Evolutionary conservation across 2,888 invertebrate species (phyloP).

Genomic region (Blomia tropicalis): DNA sequence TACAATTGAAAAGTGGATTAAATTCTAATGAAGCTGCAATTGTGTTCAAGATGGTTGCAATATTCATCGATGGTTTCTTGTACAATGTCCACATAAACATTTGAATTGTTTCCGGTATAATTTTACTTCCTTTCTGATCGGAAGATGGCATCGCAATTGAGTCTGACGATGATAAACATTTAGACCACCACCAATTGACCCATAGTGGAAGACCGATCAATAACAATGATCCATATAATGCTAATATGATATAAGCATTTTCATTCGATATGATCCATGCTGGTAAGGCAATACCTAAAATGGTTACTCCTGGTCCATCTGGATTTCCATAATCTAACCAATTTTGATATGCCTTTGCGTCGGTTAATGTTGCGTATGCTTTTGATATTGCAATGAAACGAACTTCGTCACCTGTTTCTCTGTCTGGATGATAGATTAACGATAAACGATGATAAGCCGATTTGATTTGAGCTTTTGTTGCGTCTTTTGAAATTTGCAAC

Average conservation of each 20-base stretch:
- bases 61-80: conserved; percentile 43
- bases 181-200: conserved; percentile 94
- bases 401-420: conserved; percentile 88
- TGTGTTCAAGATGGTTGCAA: neutral
- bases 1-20: neutral
- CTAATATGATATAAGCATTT: conserved; percentile 79
- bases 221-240: conserved; percentile 83
- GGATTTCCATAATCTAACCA: conserved; percentile 99
- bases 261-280: conserved; percentile 99
- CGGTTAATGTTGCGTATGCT: conserved; percentile 62
- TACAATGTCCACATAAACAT: conserved; percentile 90
- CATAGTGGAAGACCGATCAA: conserved; percentile 76
- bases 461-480: conserved; percentile 74
- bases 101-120: conserved; percentile 85
- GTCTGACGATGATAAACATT: too few relatives aligned
- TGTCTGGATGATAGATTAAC: conserved; percentile 87
- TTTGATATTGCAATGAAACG: conserved; percentile 95
- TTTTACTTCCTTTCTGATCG: conserved; percentile 77
- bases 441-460: conserved; percentile 87
- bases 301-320: conserved; percentile 97
- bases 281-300: conserved; percentile 95
- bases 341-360: conserved; percentile 88
- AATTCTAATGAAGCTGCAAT: neutral
- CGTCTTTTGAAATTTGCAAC: conserved; percentile 67
- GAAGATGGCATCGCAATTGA: conserved; percentile 91